A percentile compares a stretch with the other conserved stretches of the same genome.
phyloP scores from a whole-genome alignment of 2,888 invertebrate species.

The Galeopsomyia nigrocyanea region DNA sequence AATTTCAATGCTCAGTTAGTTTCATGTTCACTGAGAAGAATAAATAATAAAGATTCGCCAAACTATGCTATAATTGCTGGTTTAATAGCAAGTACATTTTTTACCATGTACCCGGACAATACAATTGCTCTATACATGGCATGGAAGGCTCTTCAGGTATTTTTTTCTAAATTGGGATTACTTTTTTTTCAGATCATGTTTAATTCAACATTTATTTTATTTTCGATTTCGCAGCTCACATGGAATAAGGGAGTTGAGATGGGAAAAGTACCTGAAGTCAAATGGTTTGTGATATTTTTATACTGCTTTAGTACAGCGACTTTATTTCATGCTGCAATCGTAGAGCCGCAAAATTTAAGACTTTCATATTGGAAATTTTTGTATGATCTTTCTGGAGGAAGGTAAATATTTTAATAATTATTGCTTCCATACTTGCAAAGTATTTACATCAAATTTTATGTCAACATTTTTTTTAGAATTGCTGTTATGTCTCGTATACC shows the following conservation, averaged over 20 bases:
- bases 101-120: constrained; percentile 81
- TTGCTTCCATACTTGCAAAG: background rate
- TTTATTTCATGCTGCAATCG: constrained; percentile 82
- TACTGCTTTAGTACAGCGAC: constrained; percentile 84
- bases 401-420: constrained; percentile 65
- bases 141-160: constrained; percentile 87
- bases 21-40: constrained; percentile 77
- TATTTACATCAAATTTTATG: background rate
- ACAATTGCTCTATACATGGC: constrained; percentile 85
- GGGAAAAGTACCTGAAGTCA: constrained; percentile 77
- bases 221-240: constrained; percentile 72
- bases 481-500: constrained; percentile 73
- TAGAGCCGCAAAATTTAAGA: constrained; percentile 84
- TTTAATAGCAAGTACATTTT: constrained; percentile 78
- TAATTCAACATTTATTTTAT: background rate
- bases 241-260: constrained; percentile 79
- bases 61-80: constrained; percentile 80
- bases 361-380: constrained; percentile 89
- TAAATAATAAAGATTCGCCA: constrained; percentile 74
- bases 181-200: background rate
- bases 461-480: constrained; percentile 69
- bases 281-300: constrained; percentile 78
- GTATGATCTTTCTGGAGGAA: constrained; percentile 79
- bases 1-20: constrained; percentile 70
- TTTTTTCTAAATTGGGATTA: constrained; percentile 17